A percentile compares a stretch with the other conserved stretches of the same genome.
Conservation (phyloP, 2,113 vertebrate genomes). For the Tretioscincus oriximinensis region DNA sequence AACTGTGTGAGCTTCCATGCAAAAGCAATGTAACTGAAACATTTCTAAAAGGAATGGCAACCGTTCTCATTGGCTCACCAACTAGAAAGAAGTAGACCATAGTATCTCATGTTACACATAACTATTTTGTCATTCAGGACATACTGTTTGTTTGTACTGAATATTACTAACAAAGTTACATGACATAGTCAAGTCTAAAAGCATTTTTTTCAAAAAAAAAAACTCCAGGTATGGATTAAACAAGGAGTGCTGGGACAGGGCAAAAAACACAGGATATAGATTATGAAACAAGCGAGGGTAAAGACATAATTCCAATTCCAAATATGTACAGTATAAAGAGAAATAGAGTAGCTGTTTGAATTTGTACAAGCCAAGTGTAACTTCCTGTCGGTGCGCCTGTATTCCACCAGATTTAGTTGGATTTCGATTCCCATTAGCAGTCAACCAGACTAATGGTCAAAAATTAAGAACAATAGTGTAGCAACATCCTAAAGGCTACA, state of each 20-base stretch:
- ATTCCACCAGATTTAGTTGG: too few species aligned
- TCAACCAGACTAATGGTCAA: not conserved
- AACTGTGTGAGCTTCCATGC: conserved; percentile 17
- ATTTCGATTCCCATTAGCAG: not conserved
- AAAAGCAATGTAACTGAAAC: not conserved
- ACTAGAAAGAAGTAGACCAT: not conserved
- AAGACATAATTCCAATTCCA: not conserved
- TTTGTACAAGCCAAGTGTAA: not conserved
- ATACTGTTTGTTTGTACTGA: not conserved
- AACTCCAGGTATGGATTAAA: not conserved
- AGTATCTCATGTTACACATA: not conserved
- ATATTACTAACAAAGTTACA: not conserved
- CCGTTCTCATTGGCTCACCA: conserved; percentile 10
- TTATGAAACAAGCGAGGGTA: not conserved
- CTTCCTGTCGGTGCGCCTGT: not conserved
- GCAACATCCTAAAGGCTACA: not conserved
- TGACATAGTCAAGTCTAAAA: not conserved
- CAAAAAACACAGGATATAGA: not conserved
- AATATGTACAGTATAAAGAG: not conserved
- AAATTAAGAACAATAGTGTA: not conserved
- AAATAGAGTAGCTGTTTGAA: not conserved
- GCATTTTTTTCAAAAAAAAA: conserved; percentile 1
- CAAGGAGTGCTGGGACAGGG: not conserved
- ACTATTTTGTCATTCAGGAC: not conserved
- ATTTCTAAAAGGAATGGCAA: conserved; percentile 6